Evolutionary conservation across 2,888 invertebrate species (phyloP).

Genomic region (Dysmachus trigonus): DNA sequence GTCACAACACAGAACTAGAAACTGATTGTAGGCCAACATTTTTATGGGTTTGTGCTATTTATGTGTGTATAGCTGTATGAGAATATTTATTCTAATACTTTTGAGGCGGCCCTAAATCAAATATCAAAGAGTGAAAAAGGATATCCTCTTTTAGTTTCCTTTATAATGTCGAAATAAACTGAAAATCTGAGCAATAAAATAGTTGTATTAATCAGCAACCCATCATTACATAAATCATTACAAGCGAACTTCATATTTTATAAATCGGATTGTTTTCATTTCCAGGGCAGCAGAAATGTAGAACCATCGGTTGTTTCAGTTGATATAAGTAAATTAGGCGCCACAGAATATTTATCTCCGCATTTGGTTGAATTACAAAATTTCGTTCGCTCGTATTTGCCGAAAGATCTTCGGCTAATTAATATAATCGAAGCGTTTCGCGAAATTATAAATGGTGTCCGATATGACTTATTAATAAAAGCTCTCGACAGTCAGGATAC

Average conservation of each 20-base stretch:
- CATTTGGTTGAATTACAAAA: conserved; percentile 61
- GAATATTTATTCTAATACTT: no score
- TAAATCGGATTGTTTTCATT: not conserved
- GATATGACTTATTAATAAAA: conserved; percentile 60
- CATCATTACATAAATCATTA: no score
- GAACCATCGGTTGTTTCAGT: conserved; percentile 1
- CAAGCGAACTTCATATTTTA: not conserved
- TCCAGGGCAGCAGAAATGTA: not conserved
- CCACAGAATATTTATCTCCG: conserved; percentile 59
- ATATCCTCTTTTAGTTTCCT: no score
- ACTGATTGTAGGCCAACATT: no score
- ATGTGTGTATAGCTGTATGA: no score
- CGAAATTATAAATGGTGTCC: conserved; percentile 61
- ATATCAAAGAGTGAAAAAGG: no score
- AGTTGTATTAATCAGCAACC: no score
- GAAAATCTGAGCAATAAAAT: no score
- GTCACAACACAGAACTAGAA: no score
- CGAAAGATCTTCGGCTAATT: conserved; percentile 59
- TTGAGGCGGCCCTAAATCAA: no score
- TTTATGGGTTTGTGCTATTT: no score
- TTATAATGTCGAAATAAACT: no score
- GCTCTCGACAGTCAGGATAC: conserved; percentile 58
- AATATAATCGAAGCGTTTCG: conserved; percentile 62
- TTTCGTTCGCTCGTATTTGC: conserved; percentile 61
- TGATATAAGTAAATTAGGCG: conserved; percentile 29